Conservation (phyloP, 2,797 vertebrate genomes). For the Linurgus olivaceus region DNA sequence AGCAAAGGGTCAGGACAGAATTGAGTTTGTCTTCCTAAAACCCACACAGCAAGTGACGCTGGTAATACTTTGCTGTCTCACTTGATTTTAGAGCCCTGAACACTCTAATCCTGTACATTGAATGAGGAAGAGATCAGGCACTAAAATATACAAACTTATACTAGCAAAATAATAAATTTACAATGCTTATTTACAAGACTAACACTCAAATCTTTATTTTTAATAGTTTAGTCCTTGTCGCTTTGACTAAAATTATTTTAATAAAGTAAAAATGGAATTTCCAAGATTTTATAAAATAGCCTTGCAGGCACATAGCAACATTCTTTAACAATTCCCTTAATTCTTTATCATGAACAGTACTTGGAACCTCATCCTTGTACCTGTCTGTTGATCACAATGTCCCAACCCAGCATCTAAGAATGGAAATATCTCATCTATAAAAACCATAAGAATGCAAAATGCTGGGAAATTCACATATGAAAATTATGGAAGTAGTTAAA, state of each 20-base stretch:
- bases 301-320: neutral
- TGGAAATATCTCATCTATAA: neutral
- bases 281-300: neutral
- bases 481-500: neutral
- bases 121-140: neutral
- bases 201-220: neutral
- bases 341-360: neutral
- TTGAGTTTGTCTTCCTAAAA: neutral
- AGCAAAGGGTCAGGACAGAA: neutral
- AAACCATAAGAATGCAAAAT: neutral
- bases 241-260: neutral
- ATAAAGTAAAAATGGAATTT: neutral
- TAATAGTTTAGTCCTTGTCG: rapidly evolving
- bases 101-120: neutral
- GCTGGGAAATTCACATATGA: neutral
- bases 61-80: neutral
- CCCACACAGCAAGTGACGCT: neutral
- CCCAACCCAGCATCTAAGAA: neutral
- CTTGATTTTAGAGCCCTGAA: neutral
- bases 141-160: neutral
- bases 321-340: neutral
- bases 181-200: neutral
- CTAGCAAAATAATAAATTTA: neutral
- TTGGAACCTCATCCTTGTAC: neutral
- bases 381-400: neutral